These are phyloP conservation scores for Luehdorfia chinensis DNA, from an alignment of 1,140 invertebrate species.

Conservation along the genomic window DNA sequence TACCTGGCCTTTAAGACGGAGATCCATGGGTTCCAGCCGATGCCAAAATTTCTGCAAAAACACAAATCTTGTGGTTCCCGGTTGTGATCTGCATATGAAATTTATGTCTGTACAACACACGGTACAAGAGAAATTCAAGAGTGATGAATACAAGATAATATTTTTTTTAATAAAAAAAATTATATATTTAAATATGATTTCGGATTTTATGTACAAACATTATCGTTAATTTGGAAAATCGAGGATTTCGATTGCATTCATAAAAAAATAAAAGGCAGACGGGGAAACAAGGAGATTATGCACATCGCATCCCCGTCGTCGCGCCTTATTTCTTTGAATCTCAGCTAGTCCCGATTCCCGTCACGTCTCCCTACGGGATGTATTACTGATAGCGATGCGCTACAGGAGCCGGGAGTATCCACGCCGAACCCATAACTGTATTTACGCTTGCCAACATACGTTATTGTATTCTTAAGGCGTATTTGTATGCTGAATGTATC, in stretches of 20 bases:
- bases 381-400: conserved; percentile 48
- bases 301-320: conserved; percentile 35
- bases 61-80: too few species aligned
- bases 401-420: conserved; percentile 31
- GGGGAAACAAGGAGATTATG: conserved; percentile 32
- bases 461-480: conserved; percentile 54
- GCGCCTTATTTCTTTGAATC: conserved; percentile 27
- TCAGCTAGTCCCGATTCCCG: conserved; percentile 12
- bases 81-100: too few species aligned
- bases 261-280: conserved; percentile 3
- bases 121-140: too few species aligned
- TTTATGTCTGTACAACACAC: too few species aligned
- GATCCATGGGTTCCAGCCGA: too few species aligned
- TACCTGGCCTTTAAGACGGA: too few species aligned
- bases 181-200: too few species aligned
- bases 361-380: conserved; percentile 62
- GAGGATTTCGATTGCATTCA: neutral
- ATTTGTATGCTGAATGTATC: conserved; percentile 61
- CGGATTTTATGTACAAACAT: too few species aligned
- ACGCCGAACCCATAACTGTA: conserved; percentile 44
- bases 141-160: too few species aligned
- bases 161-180: too few species aligned
- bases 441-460: conserved; percentile 53
- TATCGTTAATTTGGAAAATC: too few species aligned
- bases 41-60: too few species aligned